phyloP scores from a whole-genome alignment of 2,797 vertebrate genomes.

The Catharus ustulatus region DNA sequence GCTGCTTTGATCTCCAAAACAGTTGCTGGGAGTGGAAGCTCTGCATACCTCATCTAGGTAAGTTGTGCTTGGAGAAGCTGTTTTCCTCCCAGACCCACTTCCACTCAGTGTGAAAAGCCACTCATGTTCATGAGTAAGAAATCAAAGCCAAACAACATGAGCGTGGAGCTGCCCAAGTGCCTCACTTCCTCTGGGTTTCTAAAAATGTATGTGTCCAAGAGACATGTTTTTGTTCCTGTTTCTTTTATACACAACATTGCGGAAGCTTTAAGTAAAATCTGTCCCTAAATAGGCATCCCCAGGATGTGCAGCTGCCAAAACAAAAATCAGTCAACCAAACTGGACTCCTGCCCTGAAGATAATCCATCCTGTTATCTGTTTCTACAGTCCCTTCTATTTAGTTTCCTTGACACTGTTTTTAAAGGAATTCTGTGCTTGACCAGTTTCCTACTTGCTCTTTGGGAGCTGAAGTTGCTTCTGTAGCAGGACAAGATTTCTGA shows the following conservation, averaged over 20 bases:
- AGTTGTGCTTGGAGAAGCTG: background rate
- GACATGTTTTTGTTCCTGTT: conserved; percentile 14
- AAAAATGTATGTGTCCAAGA: background rate
- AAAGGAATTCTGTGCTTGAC: background rate
- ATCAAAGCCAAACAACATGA: background rate
- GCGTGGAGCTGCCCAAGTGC: background rate
- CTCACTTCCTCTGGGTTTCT: conserved; percentile 47
- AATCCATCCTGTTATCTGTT: background rate
- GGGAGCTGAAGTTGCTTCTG: background rate
- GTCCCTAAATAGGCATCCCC: background rate
- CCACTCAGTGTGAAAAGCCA: background rate
- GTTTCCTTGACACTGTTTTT: background rate
- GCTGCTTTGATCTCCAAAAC: background rate
- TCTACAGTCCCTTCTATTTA: background rate
- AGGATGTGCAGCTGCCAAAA: conserved; percentile 51
- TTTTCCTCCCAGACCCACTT: background rate
- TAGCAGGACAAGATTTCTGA: background rate
- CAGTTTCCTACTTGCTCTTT: background rate
- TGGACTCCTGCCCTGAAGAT: background rate
- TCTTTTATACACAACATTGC: background rate
- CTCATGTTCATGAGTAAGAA: background rate
- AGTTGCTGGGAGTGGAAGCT: background rate
- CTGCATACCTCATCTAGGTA: fast-evolving
- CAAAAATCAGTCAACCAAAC: conserved; percentile 17
- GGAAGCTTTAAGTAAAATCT: conserved; percentile 46